These are phyloP conservation scores for Bucorvus abyssinicus DNA, from an alignment of 2,797 vertebrate species.

Conservation along the genomic window DNA sequence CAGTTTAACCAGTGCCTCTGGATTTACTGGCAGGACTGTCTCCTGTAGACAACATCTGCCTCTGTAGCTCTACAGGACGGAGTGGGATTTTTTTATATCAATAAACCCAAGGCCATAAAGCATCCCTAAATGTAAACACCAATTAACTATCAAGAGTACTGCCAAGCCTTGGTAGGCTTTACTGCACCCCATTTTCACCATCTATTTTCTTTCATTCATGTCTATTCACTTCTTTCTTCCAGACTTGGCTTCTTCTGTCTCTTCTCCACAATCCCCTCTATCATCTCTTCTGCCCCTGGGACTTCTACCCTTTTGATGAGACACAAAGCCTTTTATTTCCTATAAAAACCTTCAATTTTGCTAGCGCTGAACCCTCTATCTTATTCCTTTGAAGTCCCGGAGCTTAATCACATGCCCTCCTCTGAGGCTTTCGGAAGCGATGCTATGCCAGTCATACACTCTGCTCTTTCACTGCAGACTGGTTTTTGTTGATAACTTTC, in stretches of 20 bases:
- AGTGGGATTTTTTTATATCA: background rate
- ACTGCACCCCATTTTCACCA: background rate
- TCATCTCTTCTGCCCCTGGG: slow-evolving; percentile 8
- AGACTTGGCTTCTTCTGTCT: background rate
- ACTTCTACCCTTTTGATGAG: background rate
- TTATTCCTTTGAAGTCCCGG: background rate
- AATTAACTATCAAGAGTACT: background rate
- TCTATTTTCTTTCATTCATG: background rate
- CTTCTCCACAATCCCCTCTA: background rate
- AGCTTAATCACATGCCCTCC: slow-evolving; percentile 7
- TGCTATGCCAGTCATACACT: background rate
- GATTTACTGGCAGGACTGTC: background rate
- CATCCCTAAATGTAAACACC: background rate
- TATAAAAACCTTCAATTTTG: slow-evolving; percentile 50
- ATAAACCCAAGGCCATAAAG: background rate
- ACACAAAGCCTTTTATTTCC: slow-evolving; percentile 14
- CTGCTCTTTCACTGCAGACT: background rate
- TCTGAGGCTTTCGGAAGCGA: background rate
- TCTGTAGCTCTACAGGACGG: background rate
- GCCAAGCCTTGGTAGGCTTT: background rate
- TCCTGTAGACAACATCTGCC: background rate
- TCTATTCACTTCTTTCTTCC: background rate
- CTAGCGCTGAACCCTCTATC: background rate
- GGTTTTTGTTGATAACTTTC: background rate
- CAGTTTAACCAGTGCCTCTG: background rate